phyloP scores from a whole-genome alignment of 1,140 invertebrate species.

The Drosophila pseudoananassae region DNA sequence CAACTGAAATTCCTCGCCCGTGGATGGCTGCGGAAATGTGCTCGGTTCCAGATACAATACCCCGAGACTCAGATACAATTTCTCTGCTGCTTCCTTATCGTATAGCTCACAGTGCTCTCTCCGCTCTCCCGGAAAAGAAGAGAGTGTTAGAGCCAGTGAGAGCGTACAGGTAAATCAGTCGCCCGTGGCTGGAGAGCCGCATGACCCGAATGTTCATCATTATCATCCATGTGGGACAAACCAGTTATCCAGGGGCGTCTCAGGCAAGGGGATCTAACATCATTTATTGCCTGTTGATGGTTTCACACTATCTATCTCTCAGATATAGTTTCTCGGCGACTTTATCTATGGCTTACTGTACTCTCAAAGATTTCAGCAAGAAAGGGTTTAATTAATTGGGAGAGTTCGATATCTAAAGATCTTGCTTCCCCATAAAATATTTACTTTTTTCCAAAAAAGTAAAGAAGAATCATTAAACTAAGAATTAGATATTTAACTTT shows the following conservation, averaged over 20 bases:
- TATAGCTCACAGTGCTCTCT: not conserved
- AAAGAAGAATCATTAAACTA: no score
- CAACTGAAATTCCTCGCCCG: slow-evolving; percentile 8
- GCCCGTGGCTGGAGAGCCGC: not conserved
- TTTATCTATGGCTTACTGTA: not conserved
- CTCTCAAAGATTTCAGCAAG: not conserved
- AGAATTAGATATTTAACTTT: no score
- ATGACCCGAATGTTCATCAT: not conserved
- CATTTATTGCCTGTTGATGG: not conserved
- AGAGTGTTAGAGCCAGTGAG: not conserved
- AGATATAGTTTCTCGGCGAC: not conserved
- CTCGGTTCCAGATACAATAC: not conserved
- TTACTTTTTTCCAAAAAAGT: no score
- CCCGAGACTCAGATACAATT: not conserved
- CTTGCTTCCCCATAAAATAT: no score
- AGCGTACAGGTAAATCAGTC: slow-evolving; percentile 38
- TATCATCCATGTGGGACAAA: not conserved
- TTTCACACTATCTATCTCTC: not conserved
- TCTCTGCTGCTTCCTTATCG: not conserved
- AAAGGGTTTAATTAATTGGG: not conserved
- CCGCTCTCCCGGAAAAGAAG: not conserved
- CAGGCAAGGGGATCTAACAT: not conserved
- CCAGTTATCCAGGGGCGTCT: slow-evolving; percentile 2
- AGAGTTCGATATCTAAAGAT: not conserved
- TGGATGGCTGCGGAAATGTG: slow-evolving; percentile 1